Evolutionary conservation across 2,797 vertebrate genomes (phyloP).

Genomic region (Peromyscus attwateri): DNA sequence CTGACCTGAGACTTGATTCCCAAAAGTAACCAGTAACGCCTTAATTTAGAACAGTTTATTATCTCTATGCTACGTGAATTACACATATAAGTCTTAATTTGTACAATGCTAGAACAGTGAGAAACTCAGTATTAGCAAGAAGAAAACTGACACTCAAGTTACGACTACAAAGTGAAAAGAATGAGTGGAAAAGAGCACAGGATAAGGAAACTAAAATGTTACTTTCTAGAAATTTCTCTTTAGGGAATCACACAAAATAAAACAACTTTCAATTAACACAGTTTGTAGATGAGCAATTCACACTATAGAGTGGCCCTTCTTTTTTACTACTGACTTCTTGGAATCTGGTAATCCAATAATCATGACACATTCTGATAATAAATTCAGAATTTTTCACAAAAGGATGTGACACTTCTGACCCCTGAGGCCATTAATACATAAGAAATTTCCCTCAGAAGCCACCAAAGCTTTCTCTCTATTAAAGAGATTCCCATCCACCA

Average conservation of each 20-base stretch:
- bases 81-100: not conserved
- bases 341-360: not conserved
- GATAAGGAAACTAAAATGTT: conserved; percentile 29
- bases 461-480: conserved; percentile 12
- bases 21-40: not conserved
- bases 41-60: not conserved
- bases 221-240: conserved; percentile 50
- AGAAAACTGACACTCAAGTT: not conserved
- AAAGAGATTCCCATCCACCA: conserved; percentile 36
- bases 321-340: conserved; percentile 16
- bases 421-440: not conserved
- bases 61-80: not conserved
- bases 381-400: conserved; percentile 16
- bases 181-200: not conserved
- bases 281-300: not conserved
- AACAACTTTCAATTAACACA: conserved; percentile 14
- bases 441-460: not conserved
- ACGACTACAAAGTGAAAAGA: not conserved
- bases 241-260: conserved; percentile 54
- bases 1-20: not conserved
- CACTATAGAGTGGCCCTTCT: not conserved
- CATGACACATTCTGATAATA: conserved; percentile 29
- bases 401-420: not conserved
- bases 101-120: not conserved
- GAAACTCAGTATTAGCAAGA: not conserved